phyloP scores from a whole-genome alignment of 2,888 invertebrate genomes.

The Craniophora ligustri region DNA sequence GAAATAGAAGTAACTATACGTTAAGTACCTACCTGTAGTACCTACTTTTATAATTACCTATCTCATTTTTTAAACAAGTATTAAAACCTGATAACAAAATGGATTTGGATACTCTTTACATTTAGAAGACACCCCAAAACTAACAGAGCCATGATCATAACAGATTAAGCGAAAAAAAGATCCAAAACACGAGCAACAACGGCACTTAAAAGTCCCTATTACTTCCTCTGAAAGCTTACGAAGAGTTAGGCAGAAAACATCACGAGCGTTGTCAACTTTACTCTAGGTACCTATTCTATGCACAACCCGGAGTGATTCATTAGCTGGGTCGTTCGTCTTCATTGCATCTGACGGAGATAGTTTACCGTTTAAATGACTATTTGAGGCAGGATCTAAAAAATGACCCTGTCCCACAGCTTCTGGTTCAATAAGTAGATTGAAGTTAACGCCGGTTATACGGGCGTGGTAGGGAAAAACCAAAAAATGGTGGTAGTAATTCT shows the following conservation, averaged over 20 bases:
- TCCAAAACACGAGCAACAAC: too few species aligned
- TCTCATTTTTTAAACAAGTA: too few species aligned
- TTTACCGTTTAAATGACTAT: constrained; percentile 77
- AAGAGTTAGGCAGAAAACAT: constrained; percentile 12
- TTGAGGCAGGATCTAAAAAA: constrained; percentile 64
- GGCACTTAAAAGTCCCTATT: too few species aligned
- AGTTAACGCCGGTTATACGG: constrained; percentile 17
- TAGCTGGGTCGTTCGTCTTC: constrained; percentile 85
- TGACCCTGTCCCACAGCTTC: constrained; percentile 27
- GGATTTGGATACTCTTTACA: too few species aligned
- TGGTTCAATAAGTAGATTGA: constrained; percentile 27
- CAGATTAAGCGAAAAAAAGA: too few species aligned
- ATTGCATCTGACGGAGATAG: constrained; percentile 84
- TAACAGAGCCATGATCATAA: too few species aligned
- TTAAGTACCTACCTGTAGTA: neutral
- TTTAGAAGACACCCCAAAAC: too few species aligned
- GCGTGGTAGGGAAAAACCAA: too few species aligned
- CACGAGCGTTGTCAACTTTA: neutral
- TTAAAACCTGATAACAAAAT: too few species aligned
- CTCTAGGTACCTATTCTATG: constrained; percentile 59
- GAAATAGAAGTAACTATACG: too few species aligned
- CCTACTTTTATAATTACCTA: too few species aligned
- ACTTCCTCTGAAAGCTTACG: neutral
- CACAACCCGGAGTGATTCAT: constrained; percentile 73
- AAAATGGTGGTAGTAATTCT: too few species aligned